These are phyloP conservation scores for Crotalus tigris DNA, from an alignment of 2,113 vertebrate species.

Conservation along the genomic window DNA sequence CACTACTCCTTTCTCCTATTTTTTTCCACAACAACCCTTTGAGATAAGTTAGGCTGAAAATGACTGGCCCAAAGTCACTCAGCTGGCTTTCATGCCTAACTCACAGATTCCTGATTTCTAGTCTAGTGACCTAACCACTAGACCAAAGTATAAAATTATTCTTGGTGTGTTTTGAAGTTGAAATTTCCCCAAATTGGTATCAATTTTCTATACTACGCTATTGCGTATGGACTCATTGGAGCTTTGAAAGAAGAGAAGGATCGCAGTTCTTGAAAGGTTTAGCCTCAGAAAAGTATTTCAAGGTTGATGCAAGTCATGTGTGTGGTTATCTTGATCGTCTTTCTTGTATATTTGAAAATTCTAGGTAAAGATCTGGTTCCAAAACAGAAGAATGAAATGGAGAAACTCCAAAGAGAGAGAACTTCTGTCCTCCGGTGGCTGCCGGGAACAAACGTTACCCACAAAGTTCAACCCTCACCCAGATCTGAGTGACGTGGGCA, in stretches of 20 bases:
- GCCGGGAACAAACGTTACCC: slow-evolving; percentile 93
- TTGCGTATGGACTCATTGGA: neutral
- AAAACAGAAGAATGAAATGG: slow-evolving; percentile 99
- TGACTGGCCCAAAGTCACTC: neutral
- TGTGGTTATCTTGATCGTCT: neutral
- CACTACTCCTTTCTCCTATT: neutral
- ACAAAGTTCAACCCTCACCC: slow-evolving; percentile 97
- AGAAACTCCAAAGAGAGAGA: slow-evolving; percentile 98
- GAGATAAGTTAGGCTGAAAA: neutral
- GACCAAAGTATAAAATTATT: neutral
- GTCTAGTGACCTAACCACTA: neutral
- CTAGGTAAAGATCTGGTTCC: slow-evolving; percentile 99
- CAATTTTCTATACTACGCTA: neutral
- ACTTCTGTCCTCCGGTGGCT: slow-evolving; percentile 90
- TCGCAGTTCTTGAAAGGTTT: neutral
- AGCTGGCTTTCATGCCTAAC: neutral
- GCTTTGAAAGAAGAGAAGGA: neutral
- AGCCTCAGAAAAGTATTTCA: neutral
- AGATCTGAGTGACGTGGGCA: slow-evolving; percentile 92
- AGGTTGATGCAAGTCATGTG: neutral
- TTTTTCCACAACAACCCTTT: neutral
- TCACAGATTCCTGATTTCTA: neutral
- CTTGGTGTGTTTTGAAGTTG: neutral
- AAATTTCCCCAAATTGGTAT: neutral
- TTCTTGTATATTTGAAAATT: slow-evolving; percentile 6